Evolutionary conservation across 2,797 vertebrate genomes (phyloP).

Genomic region (Sebastes matsubarae): DNA sequence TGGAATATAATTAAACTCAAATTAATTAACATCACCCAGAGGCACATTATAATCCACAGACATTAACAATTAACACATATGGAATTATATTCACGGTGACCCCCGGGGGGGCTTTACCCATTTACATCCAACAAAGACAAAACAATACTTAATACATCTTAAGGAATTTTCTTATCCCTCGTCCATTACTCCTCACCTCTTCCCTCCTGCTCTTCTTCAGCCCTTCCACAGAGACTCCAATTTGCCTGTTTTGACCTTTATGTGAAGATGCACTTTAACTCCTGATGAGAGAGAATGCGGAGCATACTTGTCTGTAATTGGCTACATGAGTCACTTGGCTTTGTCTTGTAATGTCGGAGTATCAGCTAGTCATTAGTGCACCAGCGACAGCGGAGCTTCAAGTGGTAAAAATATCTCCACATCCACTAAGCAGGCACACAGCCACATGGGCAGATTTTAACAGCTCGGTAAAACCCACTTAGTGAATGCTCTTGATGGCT

Average conservation of each 20-base stretch:
- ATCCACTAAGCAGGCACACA: slow-evolving; percentile 33
- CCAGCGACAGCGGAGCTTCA: slow-evolving; percentile 42
- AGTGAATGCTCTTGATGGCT: slow-evolving; percentile 52
- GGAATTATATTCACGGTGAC: slow-evolving; percentile 1
- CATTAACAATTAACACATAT: slow-evolving; percentile 33
- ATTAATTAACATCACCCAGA: slow-evolving; percentile 37
- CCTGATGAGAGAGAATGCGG: slow-evolving; percentile 45
- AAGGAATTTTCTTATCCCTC: slow-evolving; percentile 2
- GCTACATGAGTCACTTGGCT: slow-evolving; percentile 66
- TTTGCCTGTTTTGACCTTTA: slow-evolving; percentile 65
- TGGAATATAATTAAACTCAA: slow-evolving; percentile 23
- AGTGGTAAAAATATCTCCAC: slow-evolving; percentile 60
- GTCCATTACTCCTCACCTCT: background rate
- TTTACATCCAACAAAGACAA: slow-evolving; percentile 33
- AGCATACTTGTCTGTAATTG: slow-evolving; percentile 67
- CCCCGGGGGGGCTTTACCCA: background rate
- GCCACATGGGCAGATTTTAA: slow-evolving; percentile 53
- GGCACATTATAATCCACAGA: slow-evolving; percentile 32
- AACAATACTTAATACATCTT: slow-evolving; percentile 18
- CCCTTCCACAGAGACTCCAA: slow-evolving; percentile 7
- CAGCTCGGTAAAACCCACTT: slow-evolving; percentile 54
- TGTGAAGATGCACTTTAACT: slow-evolving; percentile 64
- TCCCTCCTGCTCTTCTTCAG: slow-evolving; percentile 24
- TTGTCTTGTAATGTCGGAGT: slow-evolving; percentile 53
- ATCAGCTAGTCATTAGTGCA: slow-evolving; percentile 59